phyloP scores from a whole-genome alignment of 2,797 vertebrate species.

The Carcharodon carcharias region DNA sequence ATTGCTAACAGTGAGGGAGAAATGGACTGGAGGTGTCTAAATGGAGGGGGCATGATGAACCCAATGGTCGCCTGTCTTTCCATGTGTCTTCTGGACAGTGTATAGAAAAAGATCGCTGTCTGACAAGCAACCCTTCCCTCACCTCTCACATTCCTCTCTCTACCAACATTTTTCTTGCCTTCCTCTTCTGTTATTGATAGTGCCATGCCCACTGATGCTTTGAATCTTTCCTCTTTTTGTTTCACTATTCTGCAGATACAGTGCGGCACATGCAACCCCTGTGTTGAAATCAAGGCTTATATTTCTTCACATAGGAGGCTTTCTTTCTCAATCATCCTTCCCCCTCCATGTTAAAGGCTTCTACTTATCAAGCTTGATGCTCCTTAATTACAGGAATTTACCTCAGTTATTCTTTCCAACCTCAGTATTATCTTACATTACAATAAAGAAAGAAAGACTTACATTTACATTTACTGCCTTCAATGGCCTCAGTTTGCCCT shows the following conservation, averaged over 20 bases:
- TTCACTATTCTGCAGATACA: not conserved
- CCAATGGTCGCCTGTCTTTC: not conserved
- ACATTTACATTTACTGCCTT: not conserved
- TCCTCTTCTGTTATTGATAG: not conserved
- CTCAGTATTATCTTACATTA: not conserved
- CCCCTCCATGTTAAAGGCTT: not conserved
- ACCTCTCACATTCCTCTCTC: not conserved
- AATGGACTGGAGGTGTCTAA: not conserved
- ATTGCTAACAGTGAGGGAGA: not conserved
- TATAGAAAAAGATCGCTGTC: not conserved
- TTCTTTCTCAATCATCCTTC: not conserved
- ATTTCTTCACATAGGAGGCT: not conserved
- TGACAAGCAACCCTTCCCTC: not conserved
- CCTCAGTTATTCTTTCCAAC: not conserved
- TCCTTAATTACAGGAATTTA: not conserved
- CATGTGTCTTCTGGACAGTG: not conserved
- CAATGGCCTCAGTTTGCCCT: not conserved
- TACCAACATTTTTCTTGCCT: not conserved
- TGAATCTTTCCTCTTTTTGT: not conserved
- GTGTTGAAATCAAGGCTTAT: not conserved
- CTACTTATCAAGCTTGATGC: not conserved
- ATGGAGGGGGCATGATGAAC: not conserved
- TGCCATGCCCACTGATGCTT: not conserved
- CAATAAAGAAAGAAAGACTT: not conserved
- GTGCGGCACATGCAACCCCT: not conserved